phyloP scores from a whole-genome alignment of 2,888 invertebrate species.

The Cyclophora punctaria region DNA sequence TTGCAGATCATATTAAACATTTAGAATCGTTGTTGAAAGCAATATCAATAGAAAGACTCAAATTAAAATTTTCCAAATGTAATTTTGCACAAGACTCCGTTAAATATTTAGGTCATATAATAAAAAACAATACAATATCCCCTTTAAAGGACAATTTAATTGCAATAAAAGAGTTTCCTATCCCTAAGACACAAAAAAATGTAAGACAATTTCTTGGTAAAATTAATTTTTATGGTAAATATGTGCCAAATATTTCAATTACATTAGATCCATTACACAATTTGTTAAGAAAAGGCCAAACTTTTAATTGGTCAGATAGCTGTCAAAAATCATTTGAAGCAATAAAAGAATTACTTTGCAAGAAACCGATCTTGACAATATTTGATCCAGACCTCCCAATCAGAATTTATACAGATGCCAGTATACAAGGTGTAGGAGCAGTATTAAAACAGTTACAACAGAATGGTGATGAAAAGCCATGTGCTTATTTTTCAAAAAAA shows the following conservation, averaged over 20 bases:
- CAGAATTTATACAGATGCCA: slow-evolving; percentile 10
- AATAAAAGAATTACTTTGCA: slow-evolving; percentile 10
- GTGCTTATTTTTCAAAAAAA: no score
- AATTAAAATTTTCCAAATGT: no score
- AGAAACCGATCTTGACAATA: slow-evolving; percentile 12
- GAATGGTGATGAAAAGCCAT: neutral
- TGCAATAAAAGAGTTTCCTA: slow-evolving; percentile 17
- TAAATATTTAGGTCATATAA: slow-evolving; percentile 22
- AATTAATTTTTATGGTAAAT: slow-evolving; percentile 20
- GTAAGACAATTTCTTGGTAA: slow-evolving; percentile 21
- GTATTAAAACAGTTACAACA: slow-evolving; percentile 4
- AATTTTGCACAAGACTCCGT: no score
- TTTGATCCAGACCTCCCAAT: slow-evolving; percentile 8
- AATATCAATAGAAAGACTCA: no score
- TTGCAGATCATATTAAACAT: no score
- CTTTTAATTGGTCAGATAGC: slow-evolving; percentile 13
- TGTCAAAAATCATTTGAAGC: no score
- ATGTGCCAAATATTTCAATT: slow-evolving; percentile 16
- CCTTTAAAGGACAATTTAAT: slow-evolving; percentile 25
- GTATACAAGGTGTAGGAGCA: slow-evolving; percentile 7
- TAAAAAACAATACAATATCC: slow-evolving; percentile 18
- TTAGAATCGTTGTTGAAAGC: no score
- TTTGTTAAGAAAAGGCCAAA: slow-evolving; percentile 14
- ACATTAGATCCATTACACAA: no score
- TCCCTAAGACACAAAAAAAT: slow-evolving; percentile 16